Conservation (phyloP, 1,140 invertebrate genomes). For the Dendroctonus ponderosae region DNA sequence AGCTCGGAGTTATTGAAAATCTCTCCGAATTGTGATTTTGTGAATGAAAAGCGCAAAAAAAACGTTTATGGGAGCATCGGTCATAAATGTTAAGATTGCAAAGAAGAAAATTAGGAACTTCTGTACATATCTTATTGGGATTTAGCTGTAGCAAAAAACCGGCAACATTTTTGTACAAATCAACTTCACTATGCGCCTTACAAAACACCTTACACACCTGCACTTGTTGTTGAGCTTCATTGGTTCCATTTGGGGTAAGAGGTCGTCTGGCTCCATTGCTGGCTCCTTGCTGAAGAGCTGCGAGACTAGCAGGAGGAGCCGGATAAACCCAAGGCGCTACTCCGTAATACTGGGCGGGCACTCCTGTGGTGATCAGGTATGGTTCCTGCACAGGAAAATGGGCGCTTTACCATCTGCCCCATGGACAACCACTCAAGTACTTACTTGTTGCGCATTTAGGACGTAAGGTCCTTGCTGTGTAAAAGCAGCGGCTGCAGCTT, state of each 20-base stretch:
- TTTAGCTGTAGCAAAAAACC: too few relatives aligned
- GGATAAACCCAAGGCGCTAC: conserved; percentile 82
- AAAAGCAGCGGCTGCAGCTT: conserved; percentile 68
- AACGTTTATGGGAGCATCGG: too few relatives aligned
- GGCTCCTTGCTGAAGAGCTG: conserved; percentile 61
- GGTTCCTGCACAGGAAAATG: conserved; percentile 31
- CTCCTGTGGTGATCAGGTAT: conserved; percentile 51
- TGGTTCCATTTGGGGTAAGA: conserved; percentile 49
- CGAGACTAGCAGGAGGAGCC: conserved; percentile 63
- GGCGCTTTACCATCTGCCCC: too few relatives aligned
- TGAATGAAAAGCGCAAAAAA: too few relatives aligned
- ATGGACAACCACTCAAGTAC: neutral
- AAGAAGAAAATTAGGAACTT: too few relatives aligned
- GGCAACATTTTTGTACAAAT: too few relatives aligned
- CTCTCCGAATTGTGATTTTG: too few relatives aligned
- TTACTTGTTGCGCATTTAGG: conserved; percentile 64
- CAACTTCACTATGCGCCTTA: too few relatives aligned
- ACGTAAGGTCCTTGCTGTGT: conserved; percentile 78
- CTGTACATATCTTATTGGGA: too few relatives aligned
- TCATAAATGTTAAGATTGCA: too few relatives aligned
- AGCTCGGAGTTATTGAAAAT: too few relatives aligned
- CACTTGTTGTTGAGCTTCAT: conserved; percentile 49
- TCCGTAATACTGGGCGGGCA: conserved; percentile 79
- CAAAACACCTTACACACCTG: conserved; percentile 37
- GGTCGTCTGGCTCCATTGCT: conserved; percentile 57